Percentiles rank a stretch among this genome's conserved stretches.
phyloP scores from a whole-genome alignment of 2,113 vertebrate genomes.

The Galbula dea region DNA sequence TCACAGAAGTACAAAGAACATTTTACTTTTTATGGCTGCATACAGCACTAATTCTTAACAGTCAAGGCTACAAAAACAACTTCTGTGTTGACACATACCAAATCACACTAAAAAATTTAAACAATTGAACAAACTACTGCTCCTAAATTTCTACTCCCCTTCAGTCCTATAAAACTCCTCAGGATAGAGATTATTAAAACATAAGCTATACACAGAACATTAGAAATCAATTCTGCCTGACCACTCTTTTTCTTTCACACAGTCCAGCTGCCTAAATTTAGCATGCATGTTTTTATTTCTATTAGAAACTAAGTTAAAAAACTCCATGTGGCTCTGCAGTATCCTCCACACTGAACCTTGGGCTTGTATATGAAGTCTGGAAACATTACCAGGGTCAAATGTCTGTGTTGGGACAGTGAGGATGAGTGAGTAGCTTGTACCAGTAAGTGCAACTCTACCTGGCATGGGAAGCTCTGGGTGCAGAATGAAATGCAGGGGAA shows the following conservation, averaged over 20 bases:
- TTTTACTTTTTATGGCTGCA: not conserved
- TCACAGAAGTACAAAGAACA: not conserved
- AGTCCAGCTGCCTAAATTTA: constrained; percentile 9
- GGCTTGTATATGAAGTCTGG: not conserved
- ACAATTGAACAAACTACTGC: not conserved
- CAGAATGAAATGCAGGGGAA: not conserved
- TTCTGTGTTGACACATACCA: not conserved
- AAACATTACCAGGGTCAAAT: not conserved
- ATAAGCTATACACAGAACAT: not conserved
- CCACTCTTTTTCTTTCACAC: not conserved
- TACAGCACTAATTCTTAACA: not conserved
- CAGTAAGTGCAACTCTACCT: not conserved
- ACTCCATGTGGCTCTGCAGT: not conserved
- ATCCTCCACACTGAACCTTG: not conserved
- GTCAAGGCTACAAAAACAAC: not conserved
- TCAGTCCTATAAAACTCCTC: not conserved
- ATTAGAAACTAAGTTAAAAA: constrained; percentile 10
- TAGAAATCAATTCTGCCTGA: not conserved
- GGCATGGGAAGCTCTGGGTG: not conserved
- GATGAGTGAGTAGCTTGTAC: not conserved
- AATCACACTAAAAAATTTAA: not conserved
- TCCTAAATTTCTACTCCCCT: not conserved
- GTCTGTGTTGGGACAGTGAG: fast-evolving
- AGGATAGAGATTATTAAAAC: not conserved
- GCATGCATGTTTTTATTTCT: not conserved